Evolutionary conservation across 2,797 vertebrate genomes (phyloP).

Genomic region (Gouania willdenowi): DNA sequence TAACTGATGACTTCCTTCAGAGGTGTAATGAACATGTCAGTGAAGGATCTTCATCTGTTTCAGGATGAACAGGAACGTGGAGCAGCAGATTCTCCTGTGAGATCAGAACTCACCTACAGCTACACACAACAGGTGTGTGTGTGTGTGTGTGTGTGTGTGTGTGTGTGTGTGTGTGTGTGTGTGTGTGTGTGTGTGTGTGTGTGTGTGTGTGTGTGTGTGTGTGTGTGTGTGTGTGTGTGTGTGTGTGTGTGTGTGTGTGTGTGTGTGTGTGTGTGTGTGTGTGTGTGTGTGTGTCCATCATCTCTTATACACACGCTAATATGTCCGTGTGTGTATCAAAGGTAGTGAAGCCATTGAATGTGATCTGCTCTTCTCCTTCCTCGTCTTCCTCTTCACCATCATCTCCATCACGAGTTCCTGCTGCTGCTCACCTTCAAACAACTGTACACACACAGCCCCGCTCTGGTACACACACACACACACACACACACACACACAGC

Average conservation of each 20-base stretch:
- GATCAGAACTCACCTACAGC: slow-evolving; percentile 76
- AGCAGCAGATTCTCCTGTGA: slow-evolving; percentile 59
- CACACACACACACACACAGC: background rate
- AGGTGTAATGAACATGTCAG: no score
- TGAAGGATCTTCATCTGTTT: background rate
- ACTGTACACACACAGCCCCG: slow-evolving; percentile 68
- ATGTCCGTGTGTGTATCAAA: no score
- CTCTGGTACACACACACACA: slow-evolving; percentile 65
- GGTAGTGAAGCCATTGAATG: slow-evolving; percentile 81
- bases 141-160: no score
- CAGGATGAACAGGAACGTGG: slow-evolving; percentile 76
- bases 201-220: no score
- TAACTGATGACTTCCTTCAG: no score
- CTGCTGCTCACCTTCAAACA: slow-evolving; percentile 63
- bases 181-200: no score
- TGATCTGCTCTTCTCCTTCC: slow-evolving; percentile 58
- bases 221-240: no score
- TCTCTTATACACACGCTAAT: no score
- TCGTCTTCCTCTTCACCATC: slow-evolving; percentile 76
- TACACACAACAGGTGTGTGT: slow-evolving; percentile 81
- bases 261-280: no score
- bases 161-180: no score
- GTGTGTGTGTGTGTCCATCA: no score
- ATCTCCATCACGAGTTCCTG: slow-evolving; percentile 70
- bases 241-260: no score